Conservation (phyloP, 1,140 invertebrate species). For the Procambarus virginalis region DNA sequence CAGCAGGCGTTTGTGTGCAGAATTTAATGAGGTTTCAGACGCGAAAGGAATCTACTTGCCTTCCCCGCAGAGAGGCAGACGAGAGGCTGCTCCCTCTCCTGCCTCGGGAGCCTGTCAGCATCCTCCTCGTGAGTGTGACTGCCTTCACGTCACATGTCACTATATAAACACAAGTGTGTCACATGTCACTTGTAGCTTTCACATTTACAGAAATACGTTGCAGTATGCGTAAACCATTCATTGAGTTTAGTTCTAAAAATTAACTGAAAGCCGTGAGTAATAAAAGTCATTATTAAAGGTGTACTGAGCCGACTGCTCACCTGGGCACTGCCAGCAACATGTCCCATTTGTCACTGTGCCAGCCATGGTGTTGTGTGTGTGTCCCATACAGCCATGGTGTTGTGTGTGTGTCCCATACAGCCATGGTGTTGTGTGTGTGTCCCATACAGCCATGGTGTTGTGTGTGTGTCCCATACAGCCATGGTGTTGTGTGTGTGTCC, state of each 20-base stretch:
- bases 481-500: no score
- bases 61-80: neutral
- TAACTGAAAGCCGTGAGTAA: neutral
- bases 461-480: no score
- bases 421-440: no score
- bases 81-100: neutral
- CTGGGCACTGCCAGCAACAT: neutral
- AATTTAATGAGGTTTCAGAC: constrained; percentile 44
- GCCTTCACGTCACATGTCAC: no score
- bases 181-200: neutral
- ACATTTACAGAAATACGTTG: neutral
- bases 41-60: constrained; percentile 35
- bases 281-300: neutral
- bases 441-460: no score
- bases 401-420: no score
- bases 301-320: neutral
- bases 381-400: no score
- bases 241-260: neutral
- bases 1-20: constrained; percentile 12
- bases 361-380: no score
- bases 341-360: neutral
- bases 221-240: neutral
- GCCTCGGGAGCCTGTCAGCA: no score
- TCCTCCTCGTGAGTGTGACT: no score
- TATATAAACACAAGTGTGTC: no score